A percentile compares a stretch with the other conserved stretches of the same genome.
These are phyloP conservation scores for Drosophila subpulchrella DNA, from an alignment of 1,140 invertebrate species.

Conservation along the genomic window DNA sequence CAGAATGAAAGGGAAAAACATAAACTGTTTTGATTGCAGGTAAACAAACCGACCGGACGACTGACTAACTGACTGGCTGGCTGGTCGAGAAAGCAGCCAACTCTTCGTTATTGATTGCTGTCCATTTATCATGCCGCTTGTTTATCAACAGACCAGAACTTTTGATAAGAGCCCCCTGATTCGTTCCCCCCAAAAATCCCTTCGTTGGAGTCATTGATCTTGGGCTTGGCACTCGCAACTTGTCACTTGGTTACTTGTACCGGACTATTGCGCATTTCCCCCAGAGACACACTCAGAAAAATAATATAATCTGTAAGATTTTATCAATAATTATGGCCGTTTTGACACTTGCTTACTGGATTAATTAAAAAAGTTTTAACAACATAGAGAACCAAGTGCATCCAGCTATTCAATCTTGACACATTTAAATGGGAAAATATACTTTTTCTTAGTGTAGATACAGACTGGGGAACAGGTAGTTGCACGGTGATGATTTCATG, in stretches of 20 bases:
- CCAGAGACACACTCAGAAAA: conserved; percentile 2
- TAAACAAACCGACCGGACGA: conserved; percentile 48
- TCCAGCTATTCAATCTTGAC: no score
- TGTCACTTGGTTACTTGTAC: conserved; percentile 7
- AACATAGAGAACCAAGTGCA: no score
- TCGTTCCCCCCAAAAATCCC: neutral
- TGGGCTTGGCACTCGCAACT: neutral
- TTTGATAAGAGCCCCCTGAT: conserved; percentile 47
- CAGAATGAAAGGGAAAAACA: conserved; percentile 44
- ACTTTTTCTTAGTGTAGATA: conserved; percentile 7
- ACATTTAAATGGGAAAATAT: no score
- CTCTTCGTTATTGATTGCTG: conserved; percentile 66
- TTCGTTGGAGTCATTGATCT: conserved; percentile 61
- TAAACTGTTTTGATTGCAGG: conserved; percentile 78
- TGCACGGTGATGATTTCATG: conserved; percentile 53
- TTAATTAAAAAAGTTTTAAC: no score
- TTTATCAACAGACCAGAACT: conserved; percentile 59
- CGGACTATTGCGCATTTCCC: conserved; percentile 38
- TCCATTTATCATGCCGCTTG: conserved; percentile 72
- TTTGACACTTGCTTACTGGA: no score
- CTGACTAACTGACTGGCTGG: conserved; percentile 9
- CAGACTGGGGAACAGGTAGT: conserved; percentile 45
- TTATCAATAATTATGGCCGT: no score
- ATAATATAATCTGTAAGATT: no score
- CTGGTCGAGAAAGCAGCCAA: conserved; percentile 16